Conservation (phyloP, 2,113 vertebrate species). For the Pseudopipra pipra region DNA sequence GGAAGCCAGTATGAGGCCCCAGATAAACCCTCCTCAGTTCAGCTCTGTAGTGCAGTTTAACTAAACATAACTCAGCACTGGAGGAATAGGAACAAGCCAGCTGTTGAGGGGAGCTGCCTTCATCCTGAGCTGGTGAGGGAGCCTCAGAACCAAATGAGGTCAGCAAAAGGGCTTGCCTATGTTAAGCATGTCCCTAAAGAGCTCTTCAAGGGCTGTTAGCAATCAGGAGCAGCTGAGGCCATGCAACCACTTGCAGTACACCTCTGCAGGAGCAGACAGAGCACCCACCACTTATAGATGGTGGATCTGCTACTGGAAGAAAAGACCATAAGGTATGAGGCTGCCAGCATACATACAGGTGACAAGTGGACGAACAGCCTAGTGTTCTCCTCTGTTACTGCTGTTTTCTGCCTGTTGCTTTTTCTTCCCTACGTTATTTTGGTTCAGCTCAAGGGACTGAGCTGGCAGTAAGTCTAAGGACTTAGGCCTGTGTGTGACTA, state of each 20-base stretch:
- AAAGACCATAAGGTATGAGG: background rate
- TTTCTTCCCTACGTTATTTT: background rate
- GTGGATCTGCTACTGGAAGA: background rate
- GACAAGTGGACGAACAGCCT: fast-evolving
- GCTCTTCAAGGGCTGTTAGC: background rate
- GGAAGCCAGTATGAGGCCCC: background rate
- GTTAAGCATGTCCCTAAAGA: background rate
- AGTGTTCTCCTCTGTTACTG: background rate
- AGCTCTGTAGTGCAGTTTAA: background rate
- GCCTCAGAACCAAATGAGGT: background rate
- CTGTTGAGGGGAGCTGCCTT: background rate
- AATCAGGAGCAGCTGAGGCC: background rate
- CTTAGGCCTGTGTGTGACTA: background rate
- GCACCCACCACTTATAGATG: fast-evolving
- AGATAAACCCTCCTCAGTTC: background rate
- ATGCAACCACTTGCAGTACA: background rate
- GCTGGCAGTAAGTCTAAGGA: background rate
- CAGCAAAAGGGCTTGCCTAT: background rate
- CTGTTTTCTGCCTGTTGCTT: background rate
- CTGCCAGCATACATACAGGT: background rate
- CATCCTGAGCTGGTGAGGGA: background rate
- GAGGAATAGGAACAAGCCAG: background rate
- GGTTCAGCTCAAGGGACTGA: background rate
- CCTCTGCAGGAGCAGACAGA: background rate
- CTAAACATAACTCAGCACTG: background rate